Conservation (phyloP, 2,888 invertebrate genomes). For the Ceraclea dissimilis region DNA sequence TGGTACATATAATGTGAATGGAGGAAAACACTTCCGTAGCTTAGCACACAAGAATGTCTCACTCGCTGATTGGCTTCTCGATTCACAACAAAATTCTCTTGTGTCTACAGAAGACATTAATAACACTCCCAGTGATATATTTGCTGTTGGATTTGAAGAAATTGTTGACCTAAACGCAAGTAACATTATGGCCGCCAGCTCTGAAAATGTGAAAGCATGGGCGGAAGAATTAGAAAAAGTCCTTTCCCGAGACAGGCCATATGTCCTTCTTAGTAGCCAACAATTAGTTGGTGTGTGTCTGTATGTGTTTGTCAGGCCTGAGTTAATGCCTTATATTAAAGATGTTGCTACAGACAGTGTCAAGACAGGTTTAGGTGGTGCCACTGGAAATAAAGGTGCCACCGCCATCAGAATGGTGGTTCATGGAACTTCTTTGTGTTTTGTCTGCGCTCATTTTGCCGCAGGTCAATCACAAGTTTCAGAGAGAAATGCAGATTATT, state of each 20-base stretch:
- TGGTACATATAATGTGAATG: slow-evolving; percentile 99
- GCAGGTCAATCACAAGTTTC: slow-evolving; percentile 95
- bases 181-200: slow-evolving; percentile 93
- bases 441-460: slow-evolving; percentile 98
- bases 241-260: slow-evolving; percentile 77
- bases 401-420: slow-evolving; percentile 87
- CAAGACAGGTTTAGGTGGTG: slow-evolving; percentile 96
- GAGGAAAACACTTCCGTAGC: slow-evolving; percentile 96
- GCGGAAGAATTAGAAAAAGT: slow-evolving; percentile 91
- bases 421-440: slow-evolving; percentile 91
- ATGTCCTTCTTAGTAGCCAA: slow-evolving; percentile 85
- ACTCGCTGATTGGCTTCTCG: slow-evolving; percentile 82
- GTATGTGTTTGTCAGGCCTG: slow-evolving; percentile 87
- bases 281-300: slow-evolving; percentile 97
- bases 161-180: slow-evolving; percentile 98
- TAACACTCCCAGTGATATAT: slow-evolving; percentile 78
- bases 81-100: slow-evolving; percentile 58
- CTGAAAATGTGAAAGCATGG: slow-evolving; percentile 90
- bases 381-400: slow-evolving; percentile 97
- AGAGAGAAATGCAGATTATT: slow-evolving; percentile 94
- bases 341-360: slow-evolving; percentile 94
- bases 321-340: slow-evolving; percentile 79
- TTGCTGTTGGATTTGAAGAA: slow-evolving; percentile 97
- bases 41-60: slow-evolving; percentile 88
- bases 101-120: slow-evolving; percentile 43